Base-by-base conservation (phyloP, 2,888 invertebrate species). In the Pyrrhosoma nymphula region DNA sequence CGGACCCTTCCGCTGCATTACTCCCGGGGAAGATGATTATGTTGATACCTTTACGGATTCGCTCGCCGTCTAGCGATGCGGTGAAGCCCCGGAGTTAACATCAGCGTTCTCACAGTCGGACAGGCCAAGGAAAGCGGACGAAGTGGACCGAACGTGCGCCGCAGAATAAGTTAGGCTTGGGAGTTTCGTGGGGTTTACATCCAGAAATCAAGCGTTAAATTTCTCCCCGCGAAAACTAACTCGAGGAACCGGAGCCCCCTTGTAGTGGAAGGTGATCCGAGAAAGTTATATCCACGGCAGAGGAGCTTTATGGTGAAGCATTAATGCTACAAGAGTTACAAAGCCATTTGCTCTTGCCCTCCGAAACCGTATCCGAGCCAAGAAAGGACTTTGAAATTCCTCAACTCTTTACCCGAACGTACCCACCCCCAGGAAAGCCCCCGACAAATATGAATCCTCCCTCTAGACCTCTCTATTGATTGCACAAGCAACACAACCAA, bases 1-100 rank as follows among this genome's bases (percentile, higher is more conserved):
- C 35, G 82, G 82, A 82, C 82, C 82, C 69, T 69, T 69, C 69
- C 69, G 69, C n/a, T 69, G 82, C 82, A 82, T 82, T 82, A 82
- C 14, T 35, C 82, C 35, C 14, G 82, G 82, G 35, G 30, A 82
- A 82, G 82, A 35, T 82, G 82, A 35, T 82, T 18, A 35, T 18
- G 35, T 18, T 35, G 82, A 82, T 82, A 35, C 82, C 82, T 30
- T 35, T 69, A 69, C n/a, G n/a, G 69, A 69, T 8, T 16, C 69
- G 16, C 69, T 69, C 69, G n/a, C 69, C 69, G 69, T 69, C n/a
- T 69, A 20, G n/a, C 26, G n/a, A 26, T n/a, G n/a, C 69, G n/a
- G n/a, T n/a, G n/a, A 23, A n/a, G 20, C 14, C 35, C 14, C 82
- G 30, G n/a, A n/a, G n/a, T 69, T n/a, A 26, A 26, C 26, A n/a